Evolutionary conservation across 2,888 invertebrate genomes (phyloP).

Genomic region (Drosophila kanekoi): DNA sequence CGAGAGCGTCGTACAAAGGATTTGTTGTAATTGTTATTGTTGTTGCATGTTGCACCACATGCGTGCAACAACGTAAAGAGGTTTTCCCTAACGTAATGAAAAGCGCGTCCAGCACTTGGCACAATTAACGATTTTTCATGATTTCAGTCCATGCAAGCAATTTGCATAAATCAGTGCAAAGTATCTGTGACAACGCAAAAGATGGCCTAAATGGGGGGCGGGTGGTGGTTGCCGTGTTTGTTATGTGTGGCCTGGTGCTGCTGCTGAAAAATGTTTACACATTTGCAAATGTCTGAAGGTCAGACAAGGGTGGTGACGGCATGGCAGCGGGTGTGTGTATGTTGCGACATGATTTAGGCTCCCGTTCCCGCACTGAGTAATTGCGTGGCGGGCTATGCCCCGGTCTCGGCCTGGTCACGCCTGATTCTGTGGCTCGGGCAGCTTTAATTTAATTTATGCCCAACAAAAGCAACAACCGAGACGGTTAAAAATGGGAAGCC

Average conservation of each 20-base stretch:
- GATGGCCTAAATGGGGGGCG: slow-evolving; percentile 10
- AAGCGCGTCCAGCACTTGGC: slow-evolving; percentile 65
- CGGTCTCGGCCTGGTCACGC: slow-evolving; percentile 35
- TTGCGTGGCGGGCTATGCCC: slow-evolving; percentile 53
- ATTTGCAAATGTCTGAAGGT: slow-evolving; percentile 78
- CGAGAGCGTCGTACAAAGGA: slow-evolving; percentile 10
- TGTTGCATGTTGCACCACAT: slow-evolving; percentile 40
- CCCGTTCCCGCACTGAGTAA: slow-evolving; percentile 65
- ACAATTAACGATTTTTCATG: slow-evolving; percentile 78
- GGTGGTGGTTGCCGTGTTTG: slow-evolving; percentile 3
- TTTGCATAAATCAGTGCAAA: slow-evolving; percentile 78
- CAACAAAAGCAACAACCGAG: slow-evolving; percentile 21
- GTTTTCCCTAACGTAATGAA: slow-evolving; percentile 46
- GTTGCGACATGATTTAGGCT: slow-evolving; percentile 71
- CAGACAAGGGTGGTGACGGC: slow-evolving; percentile 25
- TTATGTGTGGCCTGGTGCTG: slow-evolving; percentile 5
- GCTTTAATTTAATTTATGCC: slow-evolving; percentile 78
- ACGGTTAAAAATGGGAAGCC: slow-evolving; percentile 13
- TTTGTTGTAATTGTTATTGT: slow-evolving; percentile 28
- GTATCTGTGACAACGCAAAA: slow-evolving; percentile 72
- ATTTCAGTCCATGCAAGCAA: slow-evolving; percentile 61
- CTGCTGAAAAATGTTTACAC: slow-evolving; percentile 76
- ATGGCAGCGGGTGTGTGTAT: neutral
- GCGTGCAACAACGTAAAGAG: slow-evolving; percentile 21
- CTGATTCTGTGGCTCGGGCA: slow-evolving; percentile 42